phyloP scores from a whole-genome alignment of 2,888 invertebrate genomes.

The Caradrina kadenii region DNA sequence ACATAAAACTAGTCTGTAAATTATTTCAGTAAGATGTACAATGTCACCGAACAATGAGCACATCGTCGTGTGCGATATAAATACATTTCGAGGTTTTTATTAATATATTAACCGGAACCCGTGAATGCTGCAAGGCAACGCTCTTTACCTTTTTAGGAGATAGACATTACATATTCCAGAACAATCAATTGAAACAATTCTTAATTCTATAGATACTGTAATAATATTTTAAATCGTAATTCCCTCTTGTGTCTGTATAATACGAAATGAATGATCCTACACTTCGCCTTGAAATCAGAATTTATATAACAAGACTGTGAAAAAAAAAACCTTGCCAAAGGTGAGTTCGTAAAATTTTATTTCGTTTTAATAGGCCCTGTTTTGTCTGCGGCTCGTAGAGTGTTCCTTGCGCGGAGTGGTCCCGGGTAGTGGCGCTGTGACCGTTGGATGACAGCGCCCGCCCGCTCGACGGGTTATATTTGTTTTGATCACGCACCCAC shows the following conservation, averaged over 20 bases:
- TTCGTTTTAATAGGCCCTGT: conserved; percentile 14
- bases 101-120: conserved; percentile 41
- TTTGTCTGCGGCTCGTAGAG: not conserved
- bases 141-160: conserved; percentile 1
- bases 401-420: conserved; percentile 12
- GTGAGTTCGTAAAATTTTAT: conserved; percentile 28
- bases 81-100: conserved; percentile 48
- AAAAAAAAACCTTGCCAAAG: conserved; percentile 22
- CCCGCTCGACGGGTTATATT: conserved; percentile 76
- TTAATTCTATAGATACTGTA: not conserved
- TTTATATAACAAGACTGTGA: not conserved
- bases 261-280: not conserved
- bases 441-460: conserved; percentile 68
- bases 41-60: conserved; percentile 49
- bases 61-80: conserved; percentile 35
- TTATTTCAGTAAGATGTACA: conserved; percentile 44
- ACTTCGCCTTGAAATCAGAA: conserved; percentile 12
- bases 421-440: conserved; percentile 33
- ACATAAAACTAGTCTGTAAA: conserved; percentile 14
- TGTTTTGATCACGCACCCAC: conserved; percentile 78
- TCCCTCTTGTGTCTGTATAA: not conserved
- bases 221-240: not conserved
- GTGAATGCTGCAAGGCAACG: not conserved
- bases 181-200: not conserved
- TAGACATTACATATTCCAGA: not conserved